Percentiles rank a stretch among this genome's conserved stretches.
Conservation (phyloP, 1,140 invertebrate genomes). For the Pogonomyrmex barbatus region DNA sequence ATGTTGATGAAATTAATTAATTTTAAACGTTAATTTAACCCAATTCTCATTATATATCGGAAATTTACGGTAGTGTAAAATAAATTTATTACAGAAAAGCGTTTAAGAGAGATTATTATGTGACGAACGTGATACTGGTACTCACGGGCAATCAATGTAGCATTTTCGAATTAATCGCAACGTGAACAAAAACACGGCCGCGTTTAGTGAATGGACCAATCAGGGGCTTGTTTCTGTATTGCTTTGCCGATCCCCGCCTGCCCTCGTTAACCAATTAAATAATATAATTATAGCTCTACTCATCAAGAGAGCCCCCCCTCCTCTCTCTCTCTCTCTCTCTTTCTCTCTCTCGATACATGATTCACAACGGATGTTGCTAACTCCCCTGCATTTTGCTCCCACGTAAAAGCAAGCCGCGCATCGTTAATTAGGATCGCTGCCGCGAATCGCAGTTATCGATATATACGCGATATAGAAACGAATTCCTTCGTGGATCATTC, state of each 20-base stretch:
- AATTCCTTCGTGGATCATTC: neutral
- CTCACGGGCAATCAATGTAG: constrained; percentile 1
- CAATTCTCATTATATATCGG: neutral
- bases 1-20: constrained; percentile 1
- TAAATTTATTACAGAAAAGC: constrained; percentile 1
- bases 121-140: neutral
- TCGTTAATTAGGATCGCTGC: neutral
- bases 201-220: constrained; percentile 74
- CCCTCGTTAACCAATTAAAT: constrained; percentile 81
- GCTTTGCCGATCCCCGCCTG: constrained; percentile 64
- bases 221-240: constrained; percentile 70
- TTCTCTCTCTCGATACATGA: constrained; percentile 51
- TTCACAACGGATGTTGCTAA: constrained; percentile 65
- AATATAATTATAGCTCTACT: constrained; percentile 74
- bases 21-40: constrained; percentile 1
- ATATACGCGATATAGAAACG: neutral
- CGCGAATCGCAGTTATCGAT: constrained; percentile 39
- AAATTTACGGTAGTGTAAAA: neutral
- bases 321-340: no score
- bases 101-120: neutral
- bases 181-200: constrained; percentile 69
- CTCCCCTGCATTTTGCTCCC: constrained; percentile 25
- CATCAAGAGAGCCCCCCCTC: neutral
- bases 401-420: neutral
- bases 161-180: constrained; percentile 71